Conservation (phyloP, 2,888 invertebrate genomes). For the Cremastinae sp. region DNA sequence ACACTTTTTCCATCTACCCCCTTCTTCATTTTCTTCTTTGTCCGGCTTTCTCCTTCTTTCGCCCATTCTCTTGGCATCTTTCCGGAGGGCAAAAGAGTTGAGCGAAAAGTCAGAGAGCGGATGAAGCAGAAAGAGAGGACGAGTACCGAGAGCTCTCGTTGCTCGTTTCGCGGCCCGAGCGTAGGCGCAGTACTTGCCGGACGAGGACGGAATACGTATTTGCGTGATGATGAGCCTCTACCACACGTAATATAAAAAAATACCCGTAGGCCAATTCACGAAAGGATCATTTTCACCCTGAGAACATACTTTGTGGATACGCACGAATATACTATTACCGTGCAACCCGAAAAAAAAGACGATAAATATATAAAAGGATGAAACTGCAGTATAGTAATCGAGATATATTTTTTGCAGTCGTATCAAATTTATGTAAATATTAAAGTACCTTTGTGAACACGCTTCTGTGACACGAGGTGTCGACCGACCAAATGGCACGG, state of each 20-base stretch:
- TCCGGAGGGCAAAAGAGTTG: constrained; percentile 20
- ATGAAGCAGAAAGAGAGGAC: constrained; percentile 8
- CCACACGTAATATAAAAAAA: constrained; percentile 37
- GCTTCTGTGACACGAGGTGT: not conserved
- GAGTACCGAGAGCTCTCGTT: constrained; percentile 9
- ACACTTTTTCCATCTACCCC: constrained; percentile 4
- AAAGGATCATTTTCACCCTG: constrained; percentile 51
- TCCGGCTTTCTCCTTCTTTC: constrained; percentile 2
- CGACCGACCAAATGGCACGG: constrained; percentile 17
- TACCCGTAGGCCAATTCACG: constrained; percentile 49
- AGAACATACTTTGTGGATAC: constrained; percentile 39
- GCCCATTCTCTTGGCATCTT: constrained; percentile 13
- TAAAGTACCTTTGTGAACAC: constrained; percentile 6
- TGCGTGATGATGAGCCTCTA: constrained; percentile 26
- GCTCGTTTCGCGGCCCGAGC: constrained; percentile 34
- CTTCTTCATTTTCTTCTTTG: not conserved
- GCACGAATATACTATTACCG: constrained; percentile 34
- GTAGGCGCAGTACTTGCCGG: constrained; percentile 49
- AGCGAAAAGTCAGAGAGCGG: constrained; percentile 16
- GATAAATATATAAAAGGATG: constrained; percentile 11
- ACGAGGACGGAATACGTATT: constrained; percentile 27
- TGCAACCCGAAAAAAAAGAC: constrained; percentile 23
- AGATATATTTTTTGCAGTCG: constrained; percentile 25
- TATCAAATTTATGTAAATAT: constrained; percentile 34
- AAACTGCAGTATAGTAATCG: constrained; percentile 24